Conservation (phyloP, 2,113 vertebrate species). For the Oncorhynchus kisutch region DNA sequence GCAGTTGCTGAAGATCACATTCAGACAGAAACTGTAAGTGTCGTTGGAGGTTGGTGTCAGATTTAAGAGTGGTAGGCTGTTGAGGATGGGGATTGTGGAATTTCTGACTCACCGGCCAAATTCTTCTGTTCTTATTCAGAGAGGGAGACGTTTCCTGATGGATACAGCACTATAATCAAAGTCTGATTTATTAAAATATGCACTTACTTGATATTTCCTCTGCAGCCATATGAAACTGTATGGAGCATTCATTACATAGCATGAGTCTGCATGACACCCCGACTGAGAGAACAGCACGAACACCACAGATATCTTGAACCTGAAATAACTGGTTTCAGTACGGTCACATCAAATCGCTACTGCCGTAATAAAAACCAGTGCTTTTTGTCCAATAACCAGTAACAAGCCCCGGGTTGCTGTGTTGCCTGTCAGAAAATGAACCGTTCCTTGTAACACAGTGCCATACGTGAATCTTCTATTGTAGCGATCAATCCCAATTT, state of each 20-base stretch:
- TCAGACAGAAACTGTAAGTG: background rate
- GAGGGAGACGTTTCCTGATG: constrained; percentile 26
- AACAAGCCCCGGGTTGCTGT: constrained; percentile 30
- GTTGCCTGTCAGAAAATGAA: constrained; percentile 60
- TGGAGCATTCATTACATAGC: constrained; percentile 37
- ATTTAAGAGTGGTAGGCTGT: background rate
- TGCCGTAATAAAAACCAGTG: constrained; percentile 46
- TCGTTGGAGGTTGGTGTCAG: background rate
- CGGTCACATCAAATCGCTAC: constrained; percentile 62
- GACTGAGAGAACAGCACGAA: constrained; percentile 33
- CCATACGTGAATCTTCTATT: constrained; percentile 64
- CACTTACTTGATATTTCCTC: constrained; percentile 9
- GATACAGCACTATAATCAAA: constrained; percentile 6
- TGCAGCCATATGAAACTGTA: constrained; percentile 8
- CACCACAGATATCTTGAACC: constrained; percentile 35
- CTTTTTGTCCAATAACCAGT: constrained; percentile 41
- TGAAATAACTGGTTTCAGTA: constrained; percentile 44
- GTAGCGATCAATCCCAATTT: constrained; percentile 78
- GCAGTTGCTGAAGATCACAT: background rate
- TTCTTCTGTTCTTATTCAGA: constrained; percentile 46
- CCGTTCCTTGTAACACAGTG: constrained; percentile 20
- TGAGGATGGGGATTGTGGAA: constrained; percentile 28
- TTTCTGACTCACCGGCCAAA: constrained; percentile 44
- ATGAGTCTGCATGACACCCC: constrained; percentile 9
- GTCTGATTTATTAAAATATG: constrained; percentile 29